phyloP scores from a whole-genome alignment of 1,140 invertebrate genomes.

The Bombus soroeensis region DNA sequence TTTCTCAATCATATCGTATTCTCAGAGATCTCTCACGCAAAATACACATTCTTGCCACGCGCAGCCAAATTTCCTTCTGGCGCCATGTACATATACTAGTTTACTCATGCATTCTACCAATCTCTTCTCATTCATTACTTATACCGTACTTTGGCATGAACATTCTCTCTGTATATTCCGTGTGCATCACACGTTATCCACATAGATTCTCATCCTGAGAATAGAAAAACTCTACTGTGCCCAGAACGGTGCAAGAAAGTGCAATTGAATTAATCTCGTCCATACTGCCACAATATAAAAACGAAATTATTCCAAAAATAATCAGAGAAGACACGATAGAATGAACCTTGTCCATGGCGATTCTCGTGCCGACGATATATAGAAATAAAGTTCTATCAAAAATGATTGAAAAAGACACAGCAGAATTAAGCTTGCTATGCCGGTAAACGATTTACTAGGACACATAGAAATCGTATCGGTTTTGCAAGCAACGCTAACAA shows the following conservation, averaged over 20 bases:
- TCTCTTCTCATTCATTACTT: neutral
- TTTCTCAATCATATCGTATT: neutral
- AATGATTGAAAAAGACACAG: too few relatives aligned
- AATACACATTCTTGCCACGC: neutral
- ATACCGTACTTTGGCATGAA: neutral
- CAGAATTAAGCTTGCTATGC: too few relatives aligned
- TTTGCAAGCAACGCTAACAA: too few relatives aligned
- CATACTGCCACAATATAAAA: neutral
- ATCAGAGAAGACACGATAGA: neutral
- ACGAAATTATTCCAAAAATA: neutral
- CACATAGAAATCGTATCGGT: too few relatives aligned
- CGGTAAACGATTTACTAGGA: too few relatives aligned
- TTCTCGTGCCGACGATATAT: neutral
- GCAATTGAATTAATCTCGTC: neutral
- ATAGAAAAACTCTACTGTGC: neutral
- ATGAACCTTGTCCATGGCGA: neutral
- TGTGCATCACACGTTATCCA: neutral
- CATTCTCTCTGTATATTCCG: neutral
- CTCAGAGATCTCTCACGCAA: neutral
- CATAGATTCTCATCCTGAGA: neutral
- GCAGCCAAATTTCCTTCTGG: neutral
- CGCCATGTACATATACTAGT: neutral
- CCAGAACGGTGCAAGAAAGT: neutral
- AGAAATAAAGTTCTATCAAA: neutral
- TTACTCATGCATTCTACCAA: neutral